Percentiles rank a stretch among this genome's conserved stretches.
Evolutionary conservation across 2,113 vertebrate species (phyloP).

Genomic region (Dipodomys ordii): DNA sequence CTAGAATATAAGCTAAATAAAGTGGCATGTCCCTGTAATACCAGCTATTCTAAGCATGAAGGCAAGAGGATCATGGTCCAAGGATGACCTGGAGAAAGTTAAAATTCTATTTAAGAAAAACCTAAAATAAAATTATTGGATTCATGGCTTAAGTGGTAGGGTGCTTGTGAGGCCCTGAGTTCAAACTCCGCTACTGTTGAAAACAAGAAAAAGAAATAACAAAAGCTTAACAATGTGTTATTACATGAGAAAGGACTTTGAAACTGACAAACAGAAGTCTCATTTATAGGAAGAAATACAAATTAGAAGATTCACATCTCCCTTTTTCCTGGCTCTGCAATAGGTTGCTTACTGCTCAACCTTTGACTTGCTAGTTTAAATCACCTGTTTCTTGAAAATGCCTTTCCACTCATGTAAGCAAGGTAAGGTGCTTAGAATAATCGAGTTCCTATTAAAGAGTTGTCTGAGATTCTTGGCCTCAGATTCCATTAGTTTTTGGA

Average conservation of each 20-base stretch:
- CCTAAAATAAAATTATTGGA: no score
- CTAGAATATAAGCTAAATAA: no score
- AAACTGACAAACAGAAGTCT: background rate
- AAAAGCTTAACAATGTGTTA: background rate
- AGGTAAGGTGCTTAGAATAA: background rate
- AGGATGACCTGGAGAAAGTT: no score
- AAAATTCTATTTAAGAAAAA: no score
- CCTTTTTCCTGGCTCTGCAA: background rate
- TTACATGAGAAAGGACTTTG: background rate
- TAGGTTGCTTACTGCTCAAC: background rate
- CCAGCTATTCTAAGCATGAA: no score
- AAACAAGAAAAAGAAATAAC: no score
- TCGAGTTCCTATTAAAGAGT: background rate
- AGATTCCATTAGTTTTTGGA: background rate
- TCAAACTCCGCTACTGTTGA: no score
- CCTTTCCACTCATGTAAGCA: background rate
- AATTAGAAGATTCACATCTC: background rate
- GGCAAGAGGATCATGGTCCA: no score
- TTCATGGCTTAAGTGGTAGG: no score
- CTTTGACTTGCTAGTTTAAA: background rate
- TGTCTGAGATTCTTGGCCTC: background rate
- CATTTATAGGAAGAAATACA: background rate
- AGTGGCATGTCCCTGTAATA: no score
- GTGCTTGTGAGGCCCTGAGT: no score
- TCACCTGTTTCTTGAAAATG: background rate